Percentiles rank a stretch among this genome's conserved stretches.
phyloP scores from a whole-genome alignment of 2,113 vertebrate species.

The Rynchops niger region DNA sequence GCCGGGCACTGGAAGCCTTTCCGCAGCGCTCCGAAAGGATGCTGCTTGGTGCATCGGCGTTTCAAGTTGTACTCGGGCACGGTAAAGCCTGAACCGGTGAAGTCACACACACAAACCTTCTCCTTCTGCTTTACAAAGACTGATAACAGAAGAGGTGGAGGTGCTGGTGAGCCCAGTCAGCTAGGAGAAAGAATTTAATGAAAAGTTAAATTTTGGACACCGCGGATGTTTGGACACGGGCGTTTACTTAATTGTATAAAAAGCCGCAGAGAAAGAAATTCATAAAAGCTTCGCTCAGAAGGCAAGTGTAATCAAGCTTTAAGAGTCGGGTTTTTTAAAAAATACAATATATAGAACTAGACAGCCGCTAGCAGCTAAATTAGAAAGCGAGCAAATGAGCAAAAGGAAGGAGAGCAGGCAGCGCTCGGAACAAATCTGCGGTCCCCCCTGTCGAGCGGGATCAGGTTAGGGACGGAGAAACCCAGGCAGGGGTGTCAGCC shows the following conservation, averaged over 20 bases:
- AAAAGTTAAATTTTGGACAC: no score
- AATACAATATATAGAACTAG: rapidly evolving
- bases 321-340: neutral
- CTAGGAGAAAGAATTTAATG: neutral
- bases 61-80: rapidly evolving
- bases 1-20: no score
- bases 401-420: neutral
- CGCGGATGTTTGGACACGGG: no score
- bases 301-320: neutral
- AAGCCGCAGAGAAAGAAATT: neutral
- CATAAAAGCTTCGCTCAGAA: neutral
- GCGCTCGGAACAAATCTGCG: rapidly evolving
- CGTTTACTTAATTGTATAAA: neutral
- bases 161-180: neutral
- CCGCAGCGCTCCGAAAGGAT: rapidly evolving
- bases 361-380: neutral
- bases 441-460: neutral
- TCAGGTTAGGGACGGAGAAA: neutral
- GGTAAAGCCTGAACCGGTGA: neutral
- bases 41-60: neutral
- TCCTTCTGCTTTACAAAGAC: neutral
- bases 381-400: neutral
- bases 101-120: neutral
- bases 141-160: neutral
- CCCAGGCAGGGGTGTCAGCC: neutral